Evolutionary conservation across 2,797 vertebrate species (phyloP).

Genomic region (Scolopax bukidnonensis): DNA sequence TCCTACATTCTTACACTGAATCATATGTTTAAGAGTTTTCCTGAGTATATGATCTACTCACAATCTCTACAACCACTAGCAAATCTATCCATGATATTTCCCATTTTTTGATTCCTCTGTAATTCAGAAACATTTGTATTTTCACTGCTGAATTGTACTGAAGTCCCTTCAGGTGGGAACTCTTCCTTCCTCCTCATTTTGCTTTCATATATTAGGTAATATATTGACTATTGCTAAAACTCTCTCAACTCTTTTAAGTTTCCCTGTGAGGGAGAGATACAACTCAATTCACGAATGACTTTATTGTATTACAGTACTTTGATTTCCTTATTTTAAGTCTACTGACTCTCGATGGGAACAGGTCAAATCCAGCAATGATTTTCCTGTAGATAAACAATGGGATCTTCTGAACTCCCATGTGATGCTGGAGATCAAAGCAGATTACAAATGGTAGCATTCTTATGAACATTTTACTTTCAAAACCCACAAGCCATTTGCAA

Average conservation of each 20-base stretch:
- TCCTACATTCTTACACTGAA: neutral
- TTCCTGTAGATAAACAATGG: neutral
- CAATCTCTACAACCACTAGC: neutral
- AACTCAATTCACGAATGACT: neutral
- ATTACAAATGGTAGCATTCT: neutral
- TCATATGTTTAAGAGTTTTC: neutral
- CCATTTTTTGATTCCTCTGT: neutral
- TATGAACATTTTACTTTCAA: neutral
- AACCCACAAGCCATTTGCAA: neutral
- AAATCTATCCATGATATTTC: neutral
- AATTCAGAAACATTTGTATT: neutral
- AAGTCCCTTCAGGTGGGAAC: neutral
- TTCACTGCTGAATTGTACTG: neutral
- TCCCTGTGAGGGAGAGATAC: neutral
- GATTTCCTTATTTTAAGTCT: neutral
- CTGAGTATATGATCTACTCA: neutral
- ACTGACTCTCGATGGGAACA: neutral
- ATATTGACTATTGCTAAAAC: neutral
- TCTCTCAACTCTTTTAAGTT: neutral
- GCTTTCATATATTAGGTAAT: neutral
- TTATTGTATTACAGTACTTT: neutral
- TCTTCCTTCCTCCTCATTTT: neutral
- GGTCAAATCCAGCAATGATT: neutral
- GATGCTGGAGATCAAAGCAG: neutral
- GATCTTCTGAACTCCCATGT: neutral